phyloP scores from a whole-genome alignment of 2,797 vertebrate genomes.

The Pangasius larnaudii region DNA sequence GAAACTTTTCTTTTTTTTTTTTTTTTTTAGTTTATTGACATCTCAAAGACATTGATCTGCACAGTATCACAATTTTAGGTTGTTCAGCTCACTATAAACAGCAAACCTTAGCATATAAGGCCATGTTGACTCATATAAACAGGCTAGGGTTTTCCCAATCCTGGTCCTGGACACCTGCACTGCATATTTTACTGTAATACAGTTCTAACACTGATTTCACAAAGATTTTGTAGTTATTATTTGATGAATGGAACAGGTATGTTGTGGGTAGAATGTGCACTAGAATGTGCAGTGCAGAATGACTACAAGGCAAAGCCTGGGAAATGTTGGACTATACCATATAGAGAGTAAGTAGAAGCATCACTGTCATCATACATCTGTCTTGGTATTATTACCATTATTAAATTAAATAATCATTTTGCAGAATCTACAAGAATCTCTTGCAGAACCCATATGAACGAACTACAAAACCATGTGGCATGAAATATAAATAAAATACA shows the following conservation, averaged over 20 bases:
- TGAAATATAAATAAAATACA: background rate
- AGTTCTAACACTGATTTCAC: background rate
- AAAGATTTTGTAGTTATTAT: background rate
- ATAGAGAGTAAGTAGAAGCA: constrained; percentile 2
- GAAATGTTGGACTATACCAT: background rate
- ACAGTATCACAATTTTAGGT: background rate
- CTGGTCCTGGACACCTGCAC: background rate
- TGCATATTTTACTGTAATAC: background rate
- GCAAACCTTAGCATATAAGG: background rate
- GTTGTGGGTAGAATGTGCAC: background rate
- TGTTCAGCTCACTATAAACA: background rate
- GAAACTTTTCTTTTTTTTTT: background rate
- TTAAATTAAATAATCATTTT: constrained; percentile 1
- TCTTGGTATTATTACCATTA: constrained; percentile 6
- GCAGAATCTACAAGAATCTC: background rate
- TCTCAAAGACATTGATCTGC: background rate
- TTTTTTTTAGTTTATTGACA: background rate
- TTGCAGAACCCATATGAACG: background rate
- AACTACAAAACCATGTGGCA: background rate
- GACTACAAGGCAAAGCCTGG: background rate
- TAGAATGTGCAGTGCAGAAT: background rate
- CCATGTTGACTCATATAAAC: background rate
- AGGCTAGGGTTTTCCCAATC: background rate
- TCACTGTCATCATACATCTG: background rate
- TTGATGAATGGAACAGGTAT: background rate